Conservation (phyloP, 2,113 vertebrate genomes). For the Limanda limanda region DNA sequence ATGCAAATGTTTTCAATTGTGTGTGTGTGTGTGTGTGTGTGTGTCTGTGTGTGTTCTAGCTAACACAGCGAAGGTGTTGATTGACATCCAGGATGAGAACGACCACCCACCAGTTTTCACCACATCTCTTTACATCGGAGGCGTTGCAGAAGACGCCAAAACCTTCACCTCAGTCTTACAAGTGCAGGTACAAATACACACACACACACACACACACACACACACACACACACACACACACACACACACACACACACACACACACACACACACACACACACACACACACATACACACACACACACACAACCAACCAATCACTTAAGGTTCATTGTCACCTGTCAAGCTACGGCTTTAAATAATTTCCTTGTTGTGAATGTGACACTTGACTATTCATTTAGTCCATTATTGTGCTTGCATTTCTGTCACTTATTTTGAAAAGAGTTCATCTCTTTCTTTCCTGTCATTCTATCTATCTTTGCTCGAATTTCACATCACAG, state of each 20-base stretch:
- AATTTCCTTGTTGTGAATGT: neutral
- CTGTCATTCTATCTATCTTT: neutral
- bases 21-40: neutral
- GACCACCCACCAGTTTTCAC: slow-evolving; percentile 92
- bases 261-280: neutral
- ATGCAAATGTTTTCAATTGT: neutral
- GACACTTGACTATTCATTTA: neutral
- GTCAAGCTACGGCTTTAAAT: neutral
- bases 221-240: neutral
- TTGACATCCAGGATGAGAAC: slow-evolving; percentile 96
- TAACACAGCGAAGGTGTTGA: slow-evolving; percentile 93
- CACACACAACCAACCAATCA: too few species aligned
- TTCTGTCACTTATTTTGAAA: neutral
- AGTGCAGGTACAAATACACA: slow-evolving; percentile 86
- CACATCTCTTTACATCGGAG: slow-evolving; percentile 91
- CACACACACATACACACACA: neutral
- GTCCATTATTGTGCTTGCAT: neutral
- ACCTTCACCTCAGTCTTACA: slow-evolving; percentile 94
- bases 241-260: slow-evolving; percentile 2
- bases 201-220: neutral
- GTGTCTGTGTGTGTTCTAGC: slow-evolving; percentile 77
- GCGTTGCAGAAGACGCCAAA: slow-evolving; percentile 94
- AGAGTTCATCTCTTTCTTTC: slow-evolving; percentile 8
- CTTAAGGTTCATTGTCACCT: neutral
- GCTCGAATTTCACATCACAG: slow-evolving; percentile 20